Evolutionary conservation across 2,113 vertebrate species (phyloP).

Genomic region (Albula goreensis): DNA sequence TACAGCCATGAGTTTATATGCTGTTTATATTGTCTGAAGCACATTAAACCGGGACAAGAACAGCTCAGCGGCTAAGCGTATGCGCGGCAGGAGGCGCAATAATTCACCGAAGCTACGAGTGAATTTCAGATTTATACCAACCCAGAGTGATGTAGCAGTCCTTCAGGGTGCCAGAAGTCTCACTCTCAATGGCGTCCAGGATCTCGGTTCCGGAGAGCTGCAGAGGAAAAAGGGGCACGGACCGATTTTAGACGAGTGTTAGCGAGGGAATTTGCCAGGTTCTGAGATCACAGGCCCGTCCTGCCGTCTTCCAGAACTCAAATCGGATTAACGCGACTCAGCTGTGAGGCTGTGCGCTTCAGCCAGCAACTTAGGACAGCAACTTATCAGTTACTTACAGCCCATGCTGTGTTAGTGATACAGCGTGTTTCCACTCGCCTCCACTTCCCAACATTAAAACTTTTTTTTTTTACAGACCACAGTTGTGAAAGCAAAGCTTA

Average conservation of each 20-base stretch:
- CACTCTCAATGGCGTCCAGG: conserved; percentile 68
- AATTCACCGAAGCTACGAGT: background rate
- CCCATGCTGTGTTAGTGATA: too few species aligned
- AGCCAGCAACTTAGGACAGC: background rate
- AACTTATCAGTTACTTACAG: background rate
- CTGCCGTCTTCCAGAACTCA: background rate
- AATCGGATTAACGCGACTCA: background rate
- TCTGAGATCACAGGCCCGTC: background rate
- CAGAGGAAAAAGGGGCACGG: conserved; percentile 13
- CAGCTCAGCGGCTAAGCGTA: background rate
- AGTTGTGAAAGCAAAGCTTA: background rate
- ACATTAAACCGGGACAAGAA: background rate
- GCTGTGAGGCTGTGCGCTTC: background rate
- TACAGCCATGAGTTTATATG: background rate
- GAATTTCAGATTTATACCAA: conserved; percentile 39
- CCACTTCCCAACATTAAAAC: too few species aligned
- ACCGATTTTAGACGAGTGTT: background rate
- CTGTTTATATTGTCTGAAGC: background rate
- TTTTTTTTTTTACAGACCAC: background rate
- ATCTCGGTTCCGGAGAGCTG: conserved; percentile 75
- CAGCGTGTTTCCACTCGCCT: too few species aligned
- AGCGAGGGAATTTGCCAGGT: conserved; percentile 14
- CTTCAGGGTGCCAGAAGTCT: conserved; percentile 71
- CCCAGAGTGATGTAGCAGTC: conserved; percentile 70
- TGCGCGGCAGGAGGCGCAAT: background rate